Percentiles rank a stretch among this genome's conserved stretches.
Conservation (phyloP, 2,113 vertebrate species). For the Sarotherodon lohbergeri region DNA sequence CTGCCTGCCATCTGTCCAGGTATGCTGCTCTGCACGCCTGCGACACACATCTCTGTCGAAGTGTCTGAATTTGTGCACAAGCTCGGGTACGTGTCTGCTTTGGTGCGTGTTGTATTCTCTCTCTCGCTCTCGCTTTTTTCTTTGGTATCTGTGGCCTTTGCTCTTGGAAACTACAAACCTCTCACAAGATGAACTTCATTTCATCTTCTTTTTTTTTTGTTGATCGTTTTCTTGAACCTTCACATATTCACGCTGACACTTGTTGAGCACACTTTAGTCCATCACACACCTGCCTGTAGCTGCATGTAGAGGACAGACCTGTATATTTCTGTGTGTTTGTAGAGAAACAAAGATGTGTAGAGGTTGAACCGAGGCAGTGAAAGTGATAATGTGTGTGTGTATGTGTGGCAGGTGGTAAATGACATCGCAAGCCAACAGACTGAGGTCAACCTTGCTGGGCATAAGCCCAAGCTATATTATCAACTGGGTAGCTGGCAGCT, state of each 20-base stretch:
- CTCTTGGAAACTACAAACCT: not conserved
- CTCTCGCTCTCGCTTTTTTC: not conserved
- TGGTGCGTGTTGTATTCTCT: not conserved
- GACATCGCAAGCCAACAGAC: slow-evolving; percentile 64
- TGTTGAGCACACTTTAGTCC: not conserved
- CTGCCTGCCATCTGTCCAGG: slow-evolving; percentile 72
- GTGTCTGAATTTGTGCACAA: not conserved
- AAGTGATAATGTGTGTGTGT: not conserved
- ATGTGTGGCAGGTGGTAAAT: slow-evolving; percentile 40
- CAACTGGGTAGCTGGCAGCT: slow-evolving; percentile 51
- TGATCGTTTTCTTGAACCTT: not conserved
- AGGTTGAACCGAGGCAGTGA: not conserved
- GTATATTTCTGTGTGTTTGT: not conserved
- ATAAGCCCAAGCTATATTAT: slow-evolving; percentile 61
- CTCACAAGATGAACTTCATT: not conserved
- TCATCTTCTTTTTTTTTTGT: not conserved
- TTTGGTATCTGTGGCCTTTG: not conserved
- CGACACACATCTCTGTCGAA: slow-evolving; percentile 21
- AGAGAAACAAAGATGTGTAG: not conserved
- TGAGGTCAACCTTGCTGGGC: slow-evolving; percentile 63
- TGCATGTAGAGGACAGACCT: not conserved
- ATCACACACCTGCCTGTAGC: not conserved
- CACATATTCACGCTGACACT: not conserved
- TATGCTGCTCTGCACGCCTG: slow-evolving; percentile 40
- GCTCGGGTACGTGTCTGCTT: not conserved